Percentiles rank a stretch among this genome's conserved stretches.
Conservation (phyloP, 2,113 vertebrate genomes). For the Axis porcinus region DNA sequence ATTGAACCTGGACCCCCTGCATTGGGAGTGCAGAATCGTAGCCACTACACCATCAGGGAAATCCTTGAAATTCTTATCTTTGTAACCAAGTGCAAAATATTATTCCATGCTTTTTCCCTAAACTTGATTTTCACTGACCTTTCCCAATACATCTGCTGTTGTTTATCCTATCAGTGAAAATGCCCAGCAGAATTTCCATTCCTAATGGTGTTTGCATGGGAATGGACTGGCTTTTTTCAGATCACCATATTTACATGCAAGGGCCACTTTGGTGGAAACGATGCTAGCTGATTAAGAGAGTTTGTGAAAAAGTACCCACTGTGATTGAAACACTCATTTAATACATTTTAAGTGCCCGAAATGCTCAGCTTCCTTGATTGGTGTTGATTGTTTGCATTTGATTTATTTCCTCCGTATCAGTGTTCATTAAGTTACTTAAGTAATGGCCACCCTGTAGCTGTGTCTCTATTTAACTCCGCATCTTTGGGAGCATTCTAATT, state of each 20-base stretch:
- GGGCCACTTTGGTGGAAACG: slow-evolving; percentile 16
- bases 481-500: slow-evolving; percentile 60
- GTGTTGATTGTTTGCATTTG: slow-evolving; percentile 80
- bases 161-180: neutral
- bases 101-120: neutral
- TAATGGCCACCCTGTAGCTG: slow-evolving; percentile 73
- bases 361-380: slow-evolving; percentile 78
- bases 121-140: neutral
- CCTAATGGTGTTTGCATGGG: neutral
- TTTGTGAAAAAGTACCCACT: slow-evolving; percentile 56
- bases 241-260: neutral
- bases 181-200: neutral
- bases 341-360: slow-evolving; percentile 73
- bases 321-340: slow-evolving; percentile 77
- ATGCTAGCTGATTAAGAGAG: slow-evolving; percentile 67
- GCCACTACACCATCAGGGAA: neutral
- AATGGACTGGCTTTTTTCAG: neutral
- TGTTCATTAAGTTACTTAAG: slow-evolving; percentile 81
- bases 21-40: neutral
- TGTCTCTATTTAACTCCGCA: slow-evolving; percentile 47
- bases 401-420: slow-evolving; percentile 79
- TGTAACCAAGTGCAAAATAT: neutral
- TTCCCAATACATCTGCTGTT: neutral
- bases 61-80: neutral
- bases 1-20: neutral